phyloP scores from a whole-genome alignment of 23 tunicate genomes.

The Trididemnum miniatum region DNA sequence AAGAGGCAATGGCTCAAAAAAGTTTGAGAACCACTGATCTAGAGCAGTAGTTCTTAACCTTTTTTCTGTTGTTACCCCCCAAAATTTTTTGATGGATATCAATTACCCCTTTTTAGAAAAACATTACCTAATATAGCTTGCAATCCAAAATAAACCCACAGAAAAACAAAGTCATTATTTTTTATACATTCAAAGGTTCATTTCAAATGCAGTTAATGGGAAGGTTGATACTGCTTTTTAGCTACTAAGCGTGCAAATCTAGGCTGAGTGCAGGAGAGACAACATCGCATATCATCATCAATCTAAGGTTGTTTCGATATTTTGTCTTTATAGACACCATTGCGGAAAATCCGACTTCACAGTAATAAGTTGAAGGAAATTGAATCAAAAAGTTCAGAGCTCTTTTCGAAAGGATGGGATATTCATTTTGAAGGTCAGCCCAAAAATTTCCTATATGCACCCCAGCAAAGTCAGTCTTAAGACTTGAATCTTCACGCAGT shows the following conservation, averaged over 20 bases:
- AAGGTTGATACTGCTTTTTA: conserved; percentile 40
- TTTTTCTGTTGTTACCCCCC: not conserved
- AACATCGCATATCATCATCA: conserved; percentile 45
- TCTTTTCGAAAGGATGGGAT: conserved; percentile 43
- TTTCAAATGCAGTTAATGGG: conserved; percentile 21
- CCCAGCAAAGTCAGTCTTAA: conserved; percentile 38
- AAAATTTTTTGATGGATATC: not conserved
- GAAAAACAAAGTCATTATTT: not conserved
- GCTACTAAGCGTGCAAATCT: conserved; percentile 45
- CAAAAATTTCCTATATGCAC: conserved; percentile 42
- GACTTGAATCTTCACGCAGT: conserved; percentile 52
- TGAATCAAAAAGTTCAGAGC: conserved; percentile 38
- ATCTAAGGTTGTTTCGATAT: conserved; percentile 43
- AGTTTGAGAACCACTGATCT: no score
- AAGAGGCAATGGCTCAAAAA: no score
- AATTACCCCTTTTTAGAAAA: not conserved
- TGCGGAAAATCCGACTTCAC: conserved; percentile 55
- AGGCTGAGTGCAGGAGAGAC: conserved; percentile 40
- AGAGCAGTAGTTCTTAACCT: not conserved
- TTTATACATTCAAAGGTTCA: not conserved
- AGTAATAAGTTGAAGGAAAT: conserved; percentile 45
- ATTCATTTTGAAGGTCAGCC: conserved; percentile 45
- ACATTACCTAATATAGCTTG: not conserved
- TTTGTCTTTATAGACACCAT: conserved; percentile 40
- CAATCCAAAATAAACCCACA: not conserved